Evolutionary conservation across 2,113 vertebrate species (phyloP), one percentile per base, ranked within the genome.

Genomic region (Tetrax tetrax): DNA sequence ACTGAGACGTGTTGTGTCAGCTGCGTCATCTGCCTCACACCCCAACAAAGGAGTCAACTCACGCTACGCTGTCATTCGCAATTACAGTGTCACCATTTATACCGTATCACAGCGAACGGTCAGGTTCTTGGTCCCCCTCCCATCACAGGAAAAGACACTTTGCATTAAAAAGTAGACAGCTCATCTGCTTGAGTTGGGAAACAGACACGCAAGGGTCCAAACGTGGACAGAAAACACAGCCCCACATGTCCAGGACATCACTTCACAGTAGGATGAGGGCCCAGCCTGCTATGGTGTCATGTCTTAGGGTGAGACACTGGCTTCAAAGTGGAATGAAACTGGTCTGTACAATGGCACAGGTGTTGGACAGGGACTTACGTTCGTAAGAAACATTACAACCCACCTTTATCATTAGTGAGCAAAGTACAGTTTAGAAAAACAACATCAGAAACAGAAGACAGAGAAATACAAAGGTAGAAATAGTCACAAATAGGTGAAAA

Each of bases 401-500:
- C 16, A 4, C 9, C 21, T 29, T 14, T 12, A 31, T 0, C 6
- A 64, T 35, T 19, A 77, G 7, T 2, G 25, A 74, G 37, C 24
- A 14, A 74, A 66, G 31, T 3, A 27, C 3, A n/a, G 2, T 16
- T 53, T 10, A 15, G 28, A 18, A 84, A 87, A 12, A 16, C 71
- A 81, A 5, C 48, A 31, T 27, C 31, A 13, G 54, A 33, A 18
- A 33, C 19, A 31, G 54, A 48, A 41, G 33, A 56, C 0, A 56
- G 37, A 56, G 35, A 91, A 48, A 80, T 65, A 66, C 7, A 29
- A 82, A 93, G 31, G 51, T 3, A 77, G 59, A 92, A 95, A 87
- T 5, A 70, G 48, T 31, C 84, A 91, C 80, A 90, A 78, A 72
- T 3, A 72, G 69, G 74, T 74, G 70, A 94, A 95, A 94, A 43